Evolutionary conservation across 2,113 vertebrate genomes (phyloP).

Genomic region (Vicugna pacos): DNA sequence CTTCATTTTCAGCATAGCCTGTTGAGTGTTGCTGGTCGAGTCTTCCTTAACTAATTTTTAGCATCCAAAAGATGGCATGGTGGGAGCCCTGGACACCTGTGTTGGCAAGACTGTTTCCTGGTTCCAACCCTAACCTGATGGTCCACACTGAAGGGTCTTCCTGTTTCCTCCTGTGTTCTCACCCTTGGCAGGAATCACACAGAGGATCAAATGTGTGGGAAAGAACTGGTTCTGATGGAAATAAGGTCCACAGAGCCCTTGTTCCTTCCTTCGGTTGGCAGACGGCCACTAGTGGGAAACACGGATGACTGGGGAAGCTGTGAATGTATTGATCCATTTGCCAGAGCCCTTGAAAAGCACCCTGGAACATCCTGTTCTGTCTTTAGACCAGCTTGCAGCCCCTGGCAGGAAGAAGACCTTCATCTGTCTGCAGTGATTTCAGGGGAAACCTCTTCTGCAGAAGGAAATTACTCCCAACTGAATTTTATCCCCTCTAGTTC

Average conservation of each 20-base stretch:
- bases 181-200: neutral
- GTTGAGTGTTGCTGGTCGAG: too few species aligned
- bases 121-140: neutral
- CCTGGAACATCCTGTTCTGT: neutral
- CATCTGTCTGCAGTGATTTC: neutral
- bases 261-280: neutral
- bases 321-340: too few species aligned
- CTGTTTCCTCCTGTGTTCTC: neutral
- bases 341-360: neutral
- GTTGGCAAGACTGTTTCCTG: neutral
- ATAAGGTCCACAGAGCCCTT: neutral
- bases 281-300: neutral
- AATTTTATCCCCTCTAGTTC: neutral
- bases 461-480: neutral
- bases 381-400: neutral
- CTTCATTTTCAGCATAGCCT: neutral
- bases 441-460: neutral
- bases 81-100: fast-evolving
- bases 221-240: neutral
- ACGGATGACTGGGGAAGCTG: neutral
- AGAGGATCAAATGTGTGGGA: neutral
- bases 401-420: neutral
- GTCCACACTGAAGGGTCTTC: neutral
- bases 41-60: neutral
- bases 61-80: neutral